phyloP scores from a whole-genome alignment of 2,888 invertebrate species.

The Ditula angustiorana region DNA sequence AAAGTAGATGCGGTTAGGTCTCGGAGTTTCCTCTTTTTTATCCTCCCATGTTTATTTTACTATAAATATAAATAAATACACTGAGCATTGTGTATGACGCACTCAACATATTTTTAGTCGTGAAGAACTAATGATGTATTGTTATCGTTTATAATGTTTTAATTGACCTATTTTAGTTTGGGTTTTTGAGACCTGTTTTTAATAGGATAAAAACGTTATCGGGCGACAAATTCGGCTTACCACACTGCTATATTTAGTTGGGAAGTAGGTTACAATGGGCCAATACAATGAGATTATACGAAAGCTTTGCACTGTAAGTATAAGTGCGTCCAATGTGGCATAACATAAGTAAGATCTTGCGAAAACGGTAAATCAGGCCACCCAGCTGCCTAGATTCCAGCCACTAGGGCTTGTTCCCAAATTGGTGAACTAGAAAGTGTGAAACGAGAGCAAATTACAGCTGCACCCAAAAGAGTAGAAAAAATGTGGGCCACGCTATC shows the following conservation, averaged over 20 bases:
- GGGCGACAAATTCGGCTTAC: neutral
- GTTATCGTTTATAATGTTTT: conserved; percentile 14
- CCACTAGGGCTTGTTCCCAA: conserved; percentile 29
- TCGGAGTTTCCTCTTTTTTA: conserved; percentile 29
- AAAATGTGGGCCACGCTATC: conserved; percentile 17
- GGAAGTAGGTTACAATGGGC: conserved; percentile 3
- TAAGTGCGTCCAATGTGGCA: neutral
- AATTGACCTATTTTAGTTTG: conserved; percentile 9
- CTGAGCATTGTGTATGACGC: conserved; percentile 8
- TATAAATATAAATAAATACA: conserved; percentile 5
- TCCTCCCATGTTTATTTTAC: conserved; percentile 14
- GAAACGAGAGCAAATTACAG: conserved; percentile 36
- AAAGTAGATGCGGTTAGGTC: conserved; percentile 21
- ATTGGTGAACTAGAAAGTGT: conserved; percentile 33
- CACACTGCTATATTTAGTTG: neutral
- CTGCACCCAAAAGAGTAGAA: conserved; percentile 34
- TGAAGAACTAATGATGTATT: conserved; percentile 20
- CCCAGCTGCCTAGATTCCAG: conserved; percentile 20
- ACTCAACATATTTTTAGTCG: conserved; percentile 12
- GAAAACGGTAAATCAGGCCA: neutral
- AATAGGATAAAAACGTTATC: neutral
- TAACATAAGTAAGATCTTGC: conserved; percentile 4
- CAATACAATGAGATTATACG: neutral
- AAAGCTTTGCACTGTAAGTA: neutral
- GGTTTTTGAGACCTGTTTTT: conserved; percentile 3